phyloP scores from a whole-genome alignment of 1,140 invertebrate species.

The Achatina immaculata region DNA sequence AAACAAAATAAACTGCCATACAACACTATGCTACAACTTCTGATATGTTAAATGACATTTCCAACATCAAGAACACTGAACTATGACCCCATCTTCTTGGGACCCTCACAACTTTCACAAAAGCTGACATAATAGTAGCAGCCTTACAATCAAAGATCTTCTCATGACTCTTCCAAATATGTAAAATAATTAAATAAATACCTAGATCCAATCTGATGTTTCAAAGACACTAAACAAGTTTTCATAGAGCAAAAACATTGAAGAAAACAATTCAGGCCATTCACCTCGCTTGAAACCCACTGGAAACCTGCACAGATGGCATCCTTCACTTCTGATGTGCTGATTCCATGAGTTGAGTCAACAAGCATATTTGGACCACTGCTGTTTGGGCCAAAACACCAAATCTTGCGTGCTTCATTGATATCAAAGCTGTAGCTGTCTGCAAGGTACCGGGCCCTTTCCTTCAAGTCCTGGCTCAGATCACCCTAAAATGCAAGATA shows the following conservation, averaged over 20 bases:
- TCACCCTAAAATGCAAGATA: constrained; percentile 10
- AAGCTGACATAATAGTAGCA: too few relatives aligned
- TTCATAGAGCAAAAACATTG: not conserved
- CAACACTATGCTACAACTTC: too few relatives aligned
- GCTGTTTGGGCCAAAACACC: constrained; percentile 98
- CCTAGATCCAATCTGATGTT: too few relatives aligned
- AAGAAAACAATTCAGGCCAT: not conserved
- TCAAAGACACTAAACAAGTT: not conserved
- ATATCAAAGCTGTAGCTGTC: constrained; percentile 98
- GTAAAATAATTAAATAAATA: too few relatives aligned
- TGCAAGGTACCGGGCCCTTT: constrained; percentile 89
- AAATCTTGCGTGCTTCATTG: constrained; percentile 99
- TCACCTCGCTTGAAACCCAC: constrained; percentile 97
- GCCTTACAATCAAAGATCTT: too few relatives aligned
- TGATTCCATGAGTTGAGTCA: constrained; percentile 97
- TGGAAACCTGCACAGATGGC: constrained; percentile 99
- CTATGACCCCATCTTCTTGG: too few relatives aligned
- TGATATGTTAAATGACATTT: too few relatives aligned
- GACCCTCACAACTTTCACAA: too few relatives aligned
- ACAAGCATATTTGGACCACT: constrained; percentile 97
- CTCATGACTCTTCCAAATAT: too few relatives aligned
- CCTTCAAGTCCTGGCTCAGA: constrained; percentile 92
- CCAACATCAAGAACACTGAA: too few relatives aligned
- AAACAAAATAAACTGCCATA: too few relatives aligned
- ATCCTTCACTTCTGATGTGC: constrained; percentile 92